phyloP scores from a whole-genome alignment of 2,113 vertebrate species.

The Syngnathus typhle region DNA sequence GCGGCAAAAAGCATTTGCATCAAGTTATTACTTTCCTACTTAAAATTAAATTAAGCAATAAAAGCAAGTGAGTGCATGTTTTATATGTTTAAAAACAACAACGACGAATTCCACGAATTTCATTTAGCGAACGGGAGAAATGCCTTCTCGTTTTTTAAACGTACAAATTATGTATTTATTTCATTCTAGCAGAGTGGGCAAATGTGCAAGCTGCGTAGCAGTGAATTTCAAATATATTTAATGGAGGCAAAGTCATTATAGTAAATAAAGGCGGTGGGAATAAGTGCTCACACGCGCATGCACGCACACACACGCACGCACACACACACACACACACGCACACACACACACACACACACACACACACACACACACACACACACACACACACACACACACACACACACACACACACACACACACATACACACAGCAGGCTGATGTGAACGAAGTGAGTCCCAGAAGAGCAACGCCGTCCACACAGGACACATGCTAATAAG shows the following conservation, averaged over 20 bases:
- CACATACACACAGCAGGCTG: background rate
- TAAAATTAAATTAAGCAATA: conserved; percentile 5
- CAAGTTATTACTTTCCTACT: background rate
- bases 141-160: conserved; percentile 20
- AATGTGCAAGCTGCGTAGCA: conserved; percentile 13
- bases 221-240: conserved; percentile 25
- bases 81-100: conserved; percentile 11
- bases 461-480: background rate
- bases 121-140: conserved; percentile 32
- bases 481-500: conserved; percentile 14
- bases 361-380: background rate
- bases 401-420: background rate
- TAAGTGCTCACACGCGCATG: conserved; percentile 5
- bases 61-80: background rate
- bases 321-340: too few species aligned
- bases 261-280: conserved; percentile 41
- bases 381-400: too few species aligned
- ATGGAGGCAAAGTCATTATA: conserved; percentile 20
- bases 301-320: too few species aligned
- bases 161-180: conserved; percentile 37
- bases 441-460: conserved; percentile 17
- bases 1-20: background rate
- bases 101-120: conserved; percentile 20
- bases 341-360: background rate
- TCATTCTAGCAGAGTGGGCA: conserved; percentile 15